These are phyloP conservation scores for Drosophila virilis DNA, from an alignment of 1,140 invertebrate genomes.

Conservation along the genomic window DNA sequence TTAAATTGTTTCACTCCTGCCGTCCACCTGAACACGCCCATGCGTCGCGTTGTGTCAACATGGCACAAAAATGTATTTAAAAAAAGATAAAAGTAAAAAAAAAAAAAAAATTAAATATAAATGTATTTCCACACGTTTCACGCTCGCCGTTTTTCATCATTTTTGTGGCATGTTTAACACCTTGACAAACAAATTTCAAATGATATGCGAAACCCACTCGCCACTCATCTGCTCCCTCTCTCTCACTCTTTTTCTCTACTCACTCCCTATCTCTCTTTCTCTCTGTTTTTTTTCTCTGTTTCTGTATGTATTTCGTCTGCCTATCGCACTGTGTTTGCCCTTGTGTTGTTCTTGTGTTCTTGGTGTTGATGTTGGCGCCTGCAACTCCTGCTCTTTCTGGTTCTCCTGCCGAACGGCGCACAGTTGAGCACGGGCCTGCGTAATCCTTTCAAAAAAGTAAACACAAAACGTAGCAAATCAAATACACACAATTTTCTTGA, in stretches of 20 bases:
- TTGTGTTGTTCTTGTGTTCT: conserved; percentile 36
- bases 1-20: background rate
- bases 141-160: background rate
- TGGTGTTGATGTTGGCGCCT: conserved; percentile 24
- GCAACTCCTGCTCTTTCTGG: background rate
- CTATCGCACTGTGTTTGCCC: conserved; percentile 36
- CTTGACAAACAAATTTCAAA: conserved; percentile 53
- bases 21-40: background rate
- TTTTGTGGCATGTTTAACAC: conserved; percentile 46
- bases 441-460: conserved; percentile 82
- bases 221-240: conserved; percentile 1
- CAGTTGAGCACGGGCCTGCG: conserved; percentile 80
- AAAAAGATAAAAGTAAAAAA: conserved; percentile 7
- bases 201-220: conserved; percentile 39
- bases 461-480: conserved; percentile 56
- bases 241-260: background rate
- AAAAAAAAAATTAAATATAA: conserved; percentile 1
- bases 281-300: conserved; percentile 23
- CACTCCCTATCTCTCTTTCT: conserved; percentile 22
- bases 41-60: background rate
- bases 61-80: conserved; percentile 3
- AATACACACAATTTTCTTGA: conserved; percentile 49
- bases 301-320: background rate
- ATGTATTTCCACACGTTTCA: background rate
- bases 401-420: conserved; percentile 47